Evolutionary conservation across 2,888 invertebrate species (phyloP), one percentile per base, ranked within the genome.

Genomic region (Pollenia amentaria): DNA sequence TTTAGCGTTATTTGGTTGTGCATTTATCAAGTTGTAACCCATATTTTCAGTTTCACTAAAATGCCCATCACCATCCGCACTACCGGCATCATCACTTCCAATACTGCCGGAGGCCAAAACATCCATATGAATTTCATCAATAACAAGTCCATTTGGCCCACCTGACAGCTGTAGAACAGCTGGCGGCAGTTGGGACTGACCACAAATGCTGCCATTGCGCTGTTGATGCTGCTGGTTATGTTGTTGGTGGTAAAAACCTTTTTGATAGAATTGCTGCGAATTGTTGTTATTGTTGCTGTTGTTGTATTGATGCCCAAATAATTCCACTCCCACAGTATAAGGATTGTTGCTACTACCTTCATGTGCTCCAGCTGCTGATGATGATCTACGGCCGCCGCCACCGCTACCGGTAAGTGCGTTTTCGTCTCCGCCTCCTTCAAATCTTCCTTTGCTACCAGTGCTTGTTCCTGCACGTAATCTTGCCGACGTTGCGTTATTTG

Each of bases 31-130:
- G 93, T 93, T 91, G 90, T 93, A 89, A 92, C 93, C 92, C 92
- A 92, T 91, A 92, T 92, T 92, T 91, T 93, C 92, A 91, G 90
- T 91, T 93, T 93, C 93, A 92, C 93, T 92, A 93, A 93, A 93
- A 92, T 92, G 91, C 90, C 93, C 93, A 92, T 93, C 93, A 90
- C 92, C 92, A 90, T 93, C 93, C 89, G 90, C 90, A 87, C 88
- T 88, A 85, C 92, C 91, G 90, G 90, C 90, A 89, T 91, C 90
- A 88, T 91, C 89, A 87, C 93, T 93, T 89, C 92, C 92, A 73
- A 94, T 93, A 88, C 91, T 93, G 77, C 92, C 87, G 69, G 69
- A 89, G 89, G 90, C 87, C 84, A 89, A 77, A 70, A 79, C 69
- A 40, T 88, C 88, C 88, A 88, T 88, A 53, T 88, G 79, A 46